Evolutionary conservation across 1,140 invertebrate genomes (phyloP).

Genomic region (Papilio xuthus): DNA sequence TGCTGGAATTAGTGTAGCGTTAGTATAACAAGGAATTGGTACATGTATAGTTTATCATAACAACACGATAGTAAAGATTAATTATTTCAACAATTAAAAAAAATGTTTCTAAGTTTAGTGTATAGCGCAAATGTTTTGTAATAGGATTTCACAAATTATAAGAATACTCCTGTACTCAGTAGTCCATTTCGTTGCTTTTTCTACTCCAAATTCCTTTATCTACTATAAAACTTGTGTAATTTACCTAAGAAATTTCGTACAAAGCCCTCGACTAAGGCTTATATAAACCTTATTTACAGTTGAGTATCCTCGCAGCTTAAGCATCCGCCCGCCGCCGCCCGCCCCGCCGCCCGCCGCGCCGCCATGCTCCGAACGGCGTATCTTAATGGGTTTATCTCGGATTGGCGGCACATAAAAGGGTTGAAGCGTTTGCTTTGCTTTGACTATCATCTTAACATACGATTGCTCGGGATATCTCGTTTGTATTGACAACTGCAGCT

Average conservation of each 20-base stretch:
- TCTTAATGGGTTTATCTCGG: constrained; percentile 28
- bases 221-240: not conserved
- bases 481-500: constrained; percentile 22
- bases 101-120: no score
- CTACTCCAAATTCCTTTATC: not conserved
- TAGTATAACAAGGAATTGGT: no score
- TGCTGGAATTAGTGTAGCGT: not conserved
- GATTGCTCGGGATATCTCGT: constrained; percentile 1
- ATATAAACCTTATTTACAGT: constrained; percentile 25
- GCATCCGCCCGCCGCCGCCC: not conserved
- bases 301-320: constrained; percentile 20
- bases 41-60: no score
- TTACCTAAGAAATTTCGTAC: constrained; percentile 8
- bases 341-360: not conserved
- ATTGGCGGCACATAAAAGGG: constrained; percentile 27
- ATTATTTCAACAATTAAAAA: no score
- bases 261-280: not conserved
- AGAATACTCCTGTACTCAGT: not conserved
- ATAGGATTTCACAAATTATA: not conserved
- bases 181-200: not conserved
- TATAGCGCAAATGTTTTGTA: not conserved
- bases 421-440: constrained; percentile 16
- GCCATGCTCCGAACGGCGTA: not conserved
- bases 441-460: constrained; percentile 29
- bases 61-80: no score